Evolutionary conservation across 2,113 vertebrate species (phyloP).

Genomic region (Chamaea fasciata): DNA sequence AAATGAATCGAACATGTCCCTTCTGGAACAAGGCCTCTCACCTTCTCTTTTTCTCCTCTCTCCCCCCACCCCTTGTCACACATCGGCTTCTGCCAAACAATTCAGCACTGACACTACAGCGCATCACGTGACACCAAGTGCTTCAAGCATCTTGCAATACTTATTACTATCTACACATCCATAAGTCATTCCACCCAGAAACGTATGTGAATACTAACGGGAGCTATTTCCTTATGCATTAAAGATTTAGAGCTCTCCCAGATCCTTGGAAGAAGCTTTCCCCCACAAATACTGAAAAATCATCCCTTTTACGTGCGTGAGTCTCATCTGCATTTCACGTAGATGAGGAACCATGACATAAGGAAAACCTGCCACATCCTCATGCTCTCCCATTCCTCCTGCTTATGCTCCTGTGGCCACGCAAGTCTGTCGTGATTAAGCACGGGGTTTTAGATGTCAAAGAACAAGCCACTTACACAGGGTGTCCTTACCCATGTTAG

Average conservation of each 20-base stretch:
- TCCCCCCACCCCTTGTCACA: slow-evolving; percentile 17
- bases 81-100: slow-evolving; percentile 47
- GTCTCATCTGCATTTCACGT: not conserved
- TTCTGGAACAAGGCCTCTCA: slow-evolving; percentile 11
- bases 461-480: not conserved
- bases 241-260: not conserved
- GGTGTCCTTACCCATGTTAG: not conserved
- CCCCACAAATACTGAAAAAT: not conserved
- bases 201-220: not conserved
- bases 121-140: not conserved
- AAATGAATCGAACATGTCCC: not conserved
- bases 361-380: not conserved
- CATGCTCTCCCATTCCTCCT: not conserved
- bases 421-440: not conserved
- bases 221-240: not conserved
- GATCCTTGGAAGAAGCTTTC: not conserved
- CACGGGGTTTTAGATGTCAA: not conserved
- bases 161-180: slow-evolving; percentile 55
- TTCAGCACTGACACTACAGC: slow-evolving; percentile 11
- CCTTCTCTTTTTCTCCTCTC: slow-evolving; percentile 1
- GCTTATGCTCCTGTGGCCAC: not conserved
- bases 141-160: slow-evolving; percentile 47
- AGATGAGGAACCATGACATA: not conserved
- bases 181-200: slow-evolving; percentile 25
- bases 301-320: not conserved